Evolutionary conservation across 2,113 vertebrate genomes (phyloP), one percentile per base, ranked within the genome.

Genomic region (Neogale vison): DNA sequence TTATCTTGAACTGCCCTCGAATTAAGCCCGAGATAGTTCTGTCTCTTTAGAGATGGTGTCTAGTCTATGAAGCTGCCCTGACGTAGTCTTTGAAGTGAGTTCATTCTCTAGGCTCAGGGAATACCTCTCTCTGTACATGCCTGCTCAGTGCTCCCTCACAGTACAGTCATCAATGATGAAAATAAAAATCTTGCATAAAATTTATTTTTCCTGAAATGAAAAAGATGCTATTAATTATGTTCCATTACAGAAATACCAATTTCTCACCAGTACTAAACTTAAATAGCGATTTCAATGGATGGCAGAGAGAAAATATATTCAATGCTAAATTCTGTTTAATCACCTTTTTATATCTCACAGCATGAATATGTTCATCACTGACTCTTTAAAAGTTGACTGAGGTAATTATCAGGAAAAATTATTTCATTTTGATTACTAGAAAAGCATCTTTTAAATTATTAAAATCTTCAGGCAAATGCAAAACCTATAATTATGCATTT

Each of bases 401-500:
- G 24, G 93, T 81, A 92, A 90, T 95, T 98, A 96, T 93, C 34
- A 69, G 88, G 18, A 94, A 88, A 88, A 96, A 92, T 67, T 88
- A 96, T 71, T 96, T 95, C 74, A 93, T 94, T 95, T 96, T 97
- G 77, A 97, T 96, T 96, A 93, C 88, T 45, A 97, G 82, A 89
- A 96, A 97, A 97, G 7, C 45, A 82, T 85, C 59, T 86, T 97
- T 93, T 97, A 97, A 96, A 94, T 97, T 88, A 93, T 95, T 95
- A 96, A 97, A 96, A 83, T 95, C 81, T 96, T 97, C 72, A 95
- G 50, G 34, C 92, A 97, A 95, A 74, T 91, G 79, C 2, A 88
- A 97, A 97, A 93, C 52, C 50, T 91, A 71, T 91, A 97, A 97
- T 97, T 97, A 93, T 42, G n/a, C 85, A 96, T 96, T 97, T 98